Evolutionary conservation across 1,140 invertebrate species (phyloP), one percentile per base, ranked within the genome.

Genomic region (Propsilocerus akamusi): DNA sequence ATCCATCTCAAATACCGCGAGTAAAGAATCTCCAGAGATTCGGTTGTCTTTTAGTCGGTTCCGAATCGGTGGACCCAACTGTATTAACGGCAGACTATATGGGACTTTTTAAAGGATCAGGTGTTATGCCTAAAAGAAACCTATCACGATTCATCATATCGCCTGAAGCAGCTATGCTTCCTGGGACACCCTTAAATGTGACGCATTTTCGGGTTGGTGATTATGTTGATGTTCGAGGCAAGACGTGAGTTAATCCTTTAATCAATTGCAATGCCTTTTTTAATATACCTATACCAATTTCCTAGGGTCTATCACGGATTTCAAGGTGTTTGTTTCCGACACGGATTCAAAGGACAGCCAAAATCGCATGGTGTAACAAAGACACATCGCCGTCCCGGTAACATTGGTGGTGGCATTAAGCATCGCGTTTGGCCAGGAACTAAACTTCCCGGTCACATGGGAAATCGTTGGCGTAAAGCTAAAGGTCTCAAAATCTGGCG

Each of bases 381-480:
- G 75, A 89, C 85, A 20, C 94, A 99, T 66, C 74, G 95, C 55
- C 76, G 91, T 60, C 77, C 81, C 49, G 97, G 96, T 53, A 84
- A 84, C 57, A 92, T 95, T 59, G 93, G 89, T 34, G 76, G 77
- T 52, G 79, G 84, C 49, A 73, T 80, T 56, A 89, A 90, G 65
- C 82, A 74, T 5, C 68, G 89, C 54, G 83, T 98, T 20, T 90
- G 88, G 82, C 89, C 88, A 47, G 96, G 96, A 49, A 94, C 86
- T 25, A 94, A 95, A 72, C 78, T 99, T 82, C 91, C 93, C 34
- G 96, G 96, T 26, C 87, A 95, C 58, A 97, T 98, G 94, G 96
- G 96, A 25, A 84, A 86, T 59, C 72, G 68, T 53, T 86, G 77
- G 71, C 73, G 83, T 54, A 71, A 73, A 26, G 57, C 78, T 11